phyloP scores from a whole-genome alignment of 1,140 invertebrate genomes.

The Ostrea denselamellosa region DNA sequence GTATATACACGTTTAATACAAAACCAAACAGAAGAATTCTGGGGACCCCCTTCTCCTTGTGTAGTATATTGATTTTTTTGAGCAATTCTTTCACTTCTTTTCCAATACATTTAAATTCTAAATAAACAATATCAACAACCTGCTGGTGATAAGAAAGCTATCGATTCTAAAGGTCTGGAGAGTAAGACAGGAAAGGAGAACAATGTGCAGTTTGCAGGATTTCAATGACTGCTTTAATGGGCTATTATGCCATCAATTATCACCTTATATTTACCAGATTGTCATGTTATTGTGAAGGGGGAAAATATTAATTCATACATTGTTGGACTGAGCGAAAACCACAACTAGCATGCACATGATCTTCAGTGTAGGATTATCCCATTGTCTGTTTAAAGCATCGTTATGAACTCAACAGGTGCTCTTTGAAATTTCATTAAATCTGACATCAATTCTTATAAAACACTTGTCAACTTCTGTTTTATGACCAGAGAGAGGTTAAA shows the following conservation, averaged over 20 bases:
- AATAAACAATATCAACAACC: conserved; percentile 38
- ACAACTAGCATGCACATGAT: background rate
- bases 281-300: conserved; percentile 7
- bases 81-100: conserved; percentile 32
- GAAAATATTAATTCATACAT: background rate
- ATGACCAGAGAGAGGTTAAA: background rate
- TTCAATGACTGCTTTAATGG: conserved; percentile 30
- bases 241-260: conserved; percentile 28
- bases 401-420: background rate
- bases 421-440: background rate
- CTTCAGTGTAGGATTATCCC: background rate
- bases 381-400: background rate
- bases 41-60: background rate
- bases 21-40: conserved; percentile 15
- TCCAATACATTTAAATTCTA: conserved; percentile 39
- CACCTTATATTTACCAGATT: conserved; percentile 36
- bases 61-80: conserved; percentile 31
- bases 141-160: conserved; percentile 23
- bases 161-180: background rate
- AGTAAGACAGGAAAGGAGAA: background rate
- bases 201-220: conserved; percentile 19
- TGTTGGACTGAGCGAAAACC: background rate
- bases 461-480: background rate
- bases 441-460: background rate
- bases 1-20: conserved; percentile 17